Base-by-base conservation (phyloP, 1,140 invertebrate genomes). In the Bombus balteatus region DNA sequence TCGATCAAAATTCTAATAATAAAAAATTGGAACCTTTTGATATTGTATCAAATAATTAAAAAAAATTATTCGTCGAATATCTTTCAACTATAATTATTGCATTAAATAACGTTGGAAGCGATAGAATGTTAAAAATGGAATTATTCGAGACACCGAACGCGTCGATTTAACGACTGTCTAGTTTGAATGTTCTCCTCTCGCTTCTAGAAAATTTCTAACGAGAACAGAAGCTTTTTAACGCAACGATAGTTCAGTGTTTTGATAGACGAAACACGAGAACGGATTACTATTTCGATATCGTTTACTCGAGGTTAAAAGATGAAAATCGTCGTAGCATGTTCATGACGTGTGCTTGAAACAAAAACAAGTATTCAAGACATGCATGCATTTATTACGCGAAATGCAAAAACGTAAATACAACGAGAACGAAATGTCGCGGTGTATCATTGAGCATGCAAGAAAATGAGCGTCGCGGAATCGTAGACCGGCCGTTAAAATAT, bases 401-500 rank as follows among this genome's bases (percentile, higher is more conserved):
- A 81, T 81, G 37, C 75, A 78, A 62, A 66, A 79, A 37, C 39
- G 65, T 66, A 41, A 72, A 43, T 88, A 59, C 65, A 87, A 89
- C 71, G 72, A 81, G 80, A 77, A 85, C 89, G 87, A 88, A 87
- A 79, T 87, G 37, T 75, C 59, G 85, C 85, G 81, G 83, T 83
- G 79, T 84, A 72, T 76, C 81, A 83, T 78, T 71, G 88, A 81
- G 71, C 83, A 41, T 71, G 34, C 25, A 81, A 71, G 28, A 41
- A 39, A 59, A 76, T 59, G 28, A 47, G 65, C 25, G 15, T n/a
- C 34, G 25, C 28, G 15, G 66, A 53, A 71, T 80, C 25, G 62
- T 62, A 53, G 47, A 41, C 18, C n/a, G 28, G 37, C 1, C 37
- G 41, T 66, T 66, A 68, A 79, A 68, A 79, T 77, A 5, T n/a